Evolutionary conservation across 2,888 invertebrate genomes (phyloP), one percentile per base, ranked within the genome.

Genomic region (Copidosoma aretas): DNA sequence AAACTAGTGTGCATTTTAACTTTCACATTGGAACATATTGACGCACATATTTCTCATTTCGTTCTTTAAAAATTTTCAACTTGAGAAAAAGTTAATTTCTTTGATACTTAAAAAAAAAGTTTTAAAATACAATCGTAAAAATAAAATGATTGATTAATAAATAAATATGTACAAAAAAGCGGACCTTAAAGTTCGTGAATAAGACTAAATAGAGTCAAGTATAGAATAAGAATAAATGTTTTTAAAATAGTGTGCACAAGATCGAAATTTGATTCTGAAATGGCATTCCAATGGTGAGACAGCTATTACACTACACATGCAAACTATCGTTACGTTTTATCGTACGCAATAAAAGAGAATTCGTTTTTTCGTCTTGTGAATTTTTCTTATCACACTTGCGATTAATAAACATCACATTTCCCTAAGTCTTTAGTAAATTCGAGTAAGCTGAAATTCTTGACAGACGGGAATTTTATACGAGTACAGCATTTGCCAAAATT

Each of bases 101-200:
- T 32, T 32, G 32, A 32, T 8, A 19, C 12, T 51, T 52, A 56
- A 60, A 63, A 66, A 70, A 63, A 68, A 46, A 15, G 12, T 46
- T 46, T 8, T 46, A 46, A 46, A 15, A 46, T 46, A 15, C 12
- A 32, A 5, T 8, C 3, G 8, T 32, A 8, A 56, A 59, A 43
- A 21, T 53, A 58, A 62, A 69, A 63, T 51, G 19, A 12, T 52
- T 49, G 19, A 58, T 68, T 60, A 54, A 19, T 51, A 60, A 69
- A 60, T 15, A 58, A 66, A 39, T 70, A 60, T 66, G n/a, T 70
- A 63, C 60, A 70, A 51, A 51, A 57, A 17, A 14, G 43, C 12
- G 17, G 12, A 46, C 43, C 12, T 41, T 10, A 41, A 41, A n/a
- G n/a, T n/a, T n/a, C 8, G 32, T 8, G 32, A 32, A 8, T 32